Percentiles rank a stretch among this genome's conserved stretches.
Conservation (phyloP, 2,113 vertebrate species). For the Vulpes vulpes region DNA sequence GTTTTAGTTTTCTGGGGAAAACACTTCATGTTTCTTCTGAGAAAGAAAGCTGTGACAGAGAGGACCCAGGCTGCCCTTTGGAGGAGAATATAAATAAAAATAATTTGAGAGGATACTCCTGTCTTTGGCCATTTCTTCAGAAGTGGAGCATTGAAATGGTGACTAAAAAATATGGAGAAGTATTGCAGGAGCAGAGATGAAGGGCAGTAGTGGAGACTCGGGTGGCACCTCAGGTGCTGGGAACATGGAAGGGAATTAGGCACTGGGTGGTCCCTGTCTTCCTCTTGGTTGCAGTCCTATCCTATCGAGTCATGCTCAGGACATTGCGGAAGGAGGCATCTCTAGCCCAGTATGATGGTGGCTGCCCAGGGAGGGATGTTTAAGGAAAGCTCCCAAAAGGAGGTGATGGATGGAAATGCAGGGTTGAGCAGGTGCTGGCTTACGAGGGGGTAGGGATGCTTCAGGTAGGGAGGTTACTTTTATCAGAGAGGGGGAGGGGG, state of each 20-base stretch:
- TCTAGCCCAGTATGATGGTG: background rate
- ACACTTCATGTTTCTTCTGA: background rate
- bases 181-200: background rate
- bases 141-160: background rate
- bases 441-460: background rate
- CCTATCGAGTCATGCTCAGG: background rate
- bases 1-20: background rate
- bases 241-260: background rate
- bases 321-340: accelerated
- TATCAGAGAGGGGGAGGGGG: background rate
- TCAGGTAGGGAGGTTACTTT: background rate
- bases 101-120: background rate
- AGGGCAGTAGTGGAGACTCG: background rate
- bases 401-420: background rate
- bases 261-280: accelerated
- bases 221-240: background rate
- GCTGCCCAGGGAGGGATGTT: background rate
- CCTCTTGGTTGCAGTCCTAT: accelerated
- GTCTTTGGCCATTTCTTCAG: background rate
- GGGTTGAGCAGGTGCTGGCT: background rate
- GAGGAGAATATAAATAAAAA: background rate
- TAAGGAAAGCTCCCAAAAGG: background rate
- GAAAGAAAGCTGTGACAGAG: background rate
- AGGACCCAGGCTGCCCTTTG: background rate
- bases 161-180: background rate